A percentile compares a stretch with the other conserved stretches of the same genome.
Evolutionary conservation across 1,140 invertebrate species (phyloP).

Genomic region (Calliopsis andreniformis): DNA sequence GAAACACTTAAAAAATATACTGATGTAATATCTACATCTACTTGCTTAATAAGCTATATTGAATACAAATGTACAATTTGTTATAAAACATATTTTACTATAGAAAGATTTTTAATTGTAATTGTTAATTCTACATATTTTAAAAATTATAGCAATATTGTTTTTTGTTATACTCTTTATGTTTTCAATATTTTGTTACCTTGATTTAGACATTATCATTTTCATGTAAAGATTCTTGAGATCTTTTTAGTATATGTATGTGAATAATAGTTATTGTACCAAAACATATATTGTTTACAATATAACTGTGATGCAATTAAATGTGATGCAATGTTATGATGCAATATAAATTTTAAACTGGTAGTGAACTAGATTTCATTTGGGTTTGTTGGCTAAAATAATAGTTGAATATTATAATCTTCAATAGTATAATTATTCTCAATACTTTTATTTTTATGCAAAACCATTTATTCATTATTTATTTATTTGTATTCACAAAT

Average conservation of each 20-base stretch:
- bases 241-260: too few species aligned
- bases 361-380: slow-evolving; percentile 30
- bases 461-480: neutral
- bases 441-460: neutral
- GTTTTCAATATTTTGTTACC: too few species aligned
- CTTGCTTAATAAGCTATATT: too few species aligned
- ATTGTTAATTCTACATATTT: neutral
- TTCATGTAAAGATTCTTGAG: too few species aligned
- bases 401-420: neutral
- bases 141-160: neutral
- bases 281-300: neutral
- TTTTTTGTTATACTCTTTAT: neutral
- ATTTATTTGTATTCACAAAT: neutral
- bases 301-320: neutral
- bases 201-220: too few species aligned
- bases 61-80: too few species aligned
- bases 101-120: too few species aligned
- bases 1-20: too few species aligned
- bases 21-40: neutral
- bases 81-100: too few species aligned
- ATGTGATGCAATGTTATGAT: slow-evolving; percentile 1
- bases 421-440: neutral
- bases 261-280: neutral
- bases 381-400: neutral
- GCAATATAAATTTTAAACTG: slow-evolving; percentile 18